Base-by-base conservation (phyloP, 2,797 vertebrate species). In the Avahi laniger region DNA sequence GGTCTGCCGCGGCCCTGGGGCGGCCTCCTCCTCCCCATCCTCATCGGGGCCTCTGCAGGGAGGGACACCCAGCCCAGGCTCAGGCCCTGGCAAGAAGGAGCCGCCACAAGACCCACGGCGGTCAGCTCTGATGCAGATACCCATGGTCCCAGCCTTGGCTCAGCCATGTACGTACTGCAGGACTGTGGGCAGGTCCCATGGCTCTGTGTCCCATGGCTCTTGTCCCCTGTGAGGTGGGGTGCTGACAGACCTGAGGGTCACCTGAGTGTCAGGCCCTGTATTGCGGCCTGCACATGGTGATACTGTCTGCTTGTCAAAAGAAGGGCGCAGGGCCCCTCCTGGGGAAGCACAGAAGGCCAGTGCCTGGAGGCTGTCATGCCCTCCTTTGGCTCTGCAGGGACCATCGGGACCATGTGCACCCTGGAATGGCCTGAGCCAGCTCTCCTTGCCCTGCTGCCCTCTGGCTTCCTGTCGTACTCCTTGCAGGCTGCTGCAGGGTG, bases 11-110 rank as follows among this genome's bases (percentile, higher is more conserved):
- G 99, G 99, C 63, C 99, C 99, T 0, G 99, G 99, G 76, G 99
- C 99, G 43, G 99, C 97, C 82, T 99, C 99, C 97, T 99, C 99
- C 1, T 99, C 99, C 93, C 99, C 99, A 0, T 99, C 99, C 88
- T 99, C 99, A 11, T 99, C 99, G 6, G 98, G 97, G 73, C 98
- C 98, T 98, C 99, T 99, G 91, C 24, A 85, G 96, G 96, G 28
- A 5, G 28, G n/a, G 28, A 57, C 57, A 76, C 1, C 5, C 4
- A 0, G 43, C 8, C 1, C 0, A 1, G n/a, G 12, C 15, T 89
- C 67, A 90, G 79, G 24, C n/a, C 24, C 67, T 0, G 17, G 24
- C 13, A 30, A 1, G 3, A 5, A 26, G 72, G 26, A 7, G 20
- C 24, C 20, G 93, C 65, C 59, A 4, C 28, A 7, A 7, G 46